phyloP scores from a whole-genome alignment of 2,113 vertebrate species.

The Globicephala melas region DNA sequence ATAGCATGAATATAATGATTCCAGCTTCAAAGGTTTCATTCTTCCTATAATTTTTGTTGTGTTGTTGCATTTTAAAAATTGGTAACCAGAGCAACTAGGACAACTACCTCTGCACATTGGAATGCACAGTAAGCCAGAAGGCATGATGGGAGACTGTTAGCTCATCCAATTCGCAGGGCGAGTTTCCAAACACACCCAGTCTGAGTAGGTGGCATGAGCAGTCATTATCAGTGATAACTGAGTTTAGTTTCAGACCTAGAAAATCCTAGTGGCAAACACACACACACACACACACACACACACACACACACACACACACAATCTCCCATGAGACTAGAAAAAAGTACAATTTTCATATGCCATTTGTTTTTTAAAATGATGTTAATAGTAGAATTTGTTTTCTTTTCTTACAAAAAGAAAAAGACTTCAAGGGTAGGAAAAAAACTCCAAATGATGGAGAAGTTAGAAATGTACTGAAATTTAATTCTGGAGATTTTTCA shows the following conservation, averaged over 20 bases:
- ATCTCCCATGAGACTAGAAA: background rate
- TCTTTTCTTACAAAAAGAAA: background rate
- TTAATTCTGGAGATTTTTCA: background rate
- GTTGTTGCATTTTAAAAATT: background rate
- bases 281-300: background rate
- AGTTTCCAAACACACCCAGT: background rate
- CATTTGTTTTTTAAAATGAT: conserved; percentile 6
- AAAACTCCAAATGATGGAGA: background rate
- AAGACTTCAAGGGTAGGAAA: background rate
- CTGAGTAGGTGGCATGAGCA: background rate
- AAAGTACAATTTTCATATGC: background rate
- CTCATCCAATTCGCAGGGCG: background rate
- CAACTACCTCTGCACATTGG: background rate
- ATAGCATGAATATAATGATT: background rate
- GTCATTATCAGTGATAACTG: background rate
- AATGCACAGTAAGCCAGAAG: background rate
- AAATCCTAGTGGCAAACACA: background rate
- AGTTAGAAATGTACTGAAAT: background rate
- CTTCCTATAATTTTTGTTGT: background rate
- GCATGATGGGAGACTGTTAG: background rate
- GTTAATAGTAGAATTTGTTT: background rate
- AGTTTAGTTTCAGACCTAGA: conserved; percentile 27
- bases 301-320: background rate
- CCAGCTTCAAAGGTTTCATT: background rate
- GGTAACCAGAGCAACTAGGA: background rate